A percentile compares a stretch with the other conserved stretches of the same genome.
Evolutionary conservation across 2,797 vertebrate species (phyloP).

Genomic region (Pipistrellus pipistrellus): DNA sequence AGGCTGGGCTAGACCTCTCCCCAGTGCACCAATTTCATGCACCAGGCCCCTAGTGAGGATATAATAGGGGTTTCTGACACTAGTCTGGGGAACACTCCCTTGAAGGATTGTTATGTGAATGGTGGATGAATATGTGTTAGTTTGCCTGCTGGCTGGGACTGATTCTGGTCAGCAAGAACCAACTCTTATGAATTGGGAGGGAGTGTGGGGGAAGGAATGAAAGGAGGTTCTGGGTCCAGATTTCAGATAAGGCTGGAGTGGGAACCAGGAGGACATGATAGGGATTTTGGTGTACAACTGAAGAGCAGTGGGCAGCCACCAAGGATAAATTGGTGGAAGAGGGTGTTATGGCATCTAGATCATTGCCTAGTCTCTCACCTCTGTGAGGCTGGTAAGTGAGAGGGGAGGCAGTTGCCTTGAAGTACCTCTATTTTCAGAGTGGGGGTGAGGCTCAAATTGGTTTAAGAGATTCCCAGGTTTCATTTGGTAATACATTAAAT

Average conservation of each 20-base stretch:
- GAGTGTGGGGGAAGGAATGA: background rate
- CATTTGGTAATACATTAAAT: background rate
- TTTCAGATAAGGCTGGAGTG: background rate
- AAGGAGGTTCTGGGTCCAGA: background rate
- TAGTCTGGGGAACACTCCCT: background rate
- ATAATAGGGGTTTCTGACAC: background rate
- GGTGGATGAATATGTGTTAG: background rate
- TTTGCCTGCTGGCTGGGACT: rapidly evolving
- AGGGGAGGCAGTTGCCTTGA: too few relatives aligned
- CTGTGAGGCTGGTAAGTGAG: background rate
- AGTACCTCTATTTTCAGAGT: background rate
- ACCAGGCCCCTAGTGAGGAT: background rate
- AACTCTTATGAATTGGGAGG: background rate
- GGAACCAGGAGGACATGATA: background rate
- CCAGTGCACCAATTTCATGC: too few relatives aligned
- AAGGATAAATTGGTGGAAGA: background rate
- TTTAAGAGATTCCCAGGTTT: background rate
- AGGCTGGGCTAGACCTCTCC: too few relatives aligned
- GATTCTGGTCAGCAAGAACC: background rate
- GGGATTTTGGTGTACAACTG: background rate
- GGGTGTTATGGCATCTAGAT: background rate
- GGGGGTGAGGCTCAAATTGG: background rate
- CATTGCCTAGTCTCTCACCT: background rate
- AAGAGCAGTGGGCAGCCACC: rapidly evolving
- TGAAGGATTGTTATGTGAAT: background rate